These are phyloP conservation scores for Psammodynastes pulverulentus DNA, from an alignment of 2,113 vertebrate genomes.

Conservation along the genomic window DNA sequence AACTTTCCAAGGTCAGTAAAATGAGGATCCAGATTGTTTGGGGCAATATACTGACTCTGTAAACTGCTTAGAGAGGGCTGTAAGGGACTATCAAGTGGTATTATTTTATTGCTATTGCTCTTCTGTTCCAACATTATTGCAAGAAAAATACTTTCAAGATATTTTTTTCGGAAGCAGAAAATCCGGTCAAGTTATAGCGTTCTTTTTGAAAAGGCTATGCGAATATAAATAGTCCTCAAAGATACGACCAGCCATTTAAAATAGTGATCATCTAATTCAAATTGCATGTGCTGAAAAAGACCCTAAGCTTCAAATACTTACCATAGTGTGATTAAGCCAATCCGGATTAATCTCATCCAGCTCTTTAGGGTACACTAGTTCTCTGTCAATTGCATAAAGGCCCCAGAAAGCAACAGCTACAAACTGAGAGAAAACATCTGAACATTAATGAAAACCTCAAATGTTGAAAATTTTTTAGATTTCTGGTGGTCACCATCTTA, in stretches of 20 bases:
- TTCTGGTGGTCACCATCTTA: neutral
- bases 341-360: slow-evolving; percentile 51
- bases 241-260: neutral
- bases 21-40: neutral
- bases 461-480: neutral
- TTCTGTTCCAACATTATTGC: neutral
- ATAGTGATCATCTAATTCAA: slow-evolving; percentile 34
- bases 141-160: neutral
- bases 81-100: neutral
- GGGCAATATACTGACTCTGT: neutral
- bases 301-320: slow-evolving; percentile 23
- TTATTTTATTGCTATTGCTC: neutral
- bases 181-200: neutral
- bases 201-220: neutral
- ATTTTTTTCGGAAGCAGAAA: neutral
- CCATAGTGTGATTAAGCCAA: slow-evolving; percentile 59
- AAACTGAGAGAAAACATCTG: slow-evolving; percentile 51
- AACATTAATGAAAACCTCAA: neutral
- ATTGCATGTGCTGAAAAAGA: slow-evolving; percentile 8
- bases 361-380: slow-evolving; percentile 54
- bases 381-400: slow-evolving; percentile 52
- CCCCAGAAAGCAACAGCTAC: slow-evolving; percentile 66
- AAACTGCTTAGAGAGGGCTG: neutral
- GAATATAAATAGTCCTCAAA: neutral
- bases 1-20: neutral